Evolutionary conservation across 1,140 invertebrate genomes (phyloP).

Genomic region (Frieseomelitta varia): DNA sequence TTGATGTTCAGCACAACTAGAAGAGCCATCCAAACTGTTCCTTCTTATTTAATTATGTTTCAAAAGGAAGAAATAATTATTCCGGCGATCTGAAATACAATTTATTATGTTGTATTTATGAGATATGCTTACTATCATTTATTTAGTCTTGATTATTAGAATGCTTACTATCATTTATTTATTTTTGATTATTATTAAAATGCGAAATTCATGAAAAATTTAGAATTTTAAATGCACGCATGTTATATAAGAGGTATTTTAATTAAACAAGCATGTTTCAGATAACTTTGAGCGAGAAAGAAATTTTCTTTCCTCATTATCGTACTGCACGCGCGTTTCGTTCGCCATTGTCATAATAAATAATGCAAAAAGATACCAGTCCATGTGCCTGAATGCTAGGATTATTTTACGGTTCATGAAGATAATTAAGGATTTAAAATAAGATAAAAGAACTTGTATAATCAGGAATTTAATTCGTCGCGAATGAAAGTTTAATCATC

Average conservation of each 20-base stretch:
- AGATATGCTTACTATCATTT: background rate
- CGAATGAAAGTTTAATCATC: too few relatives aligned
- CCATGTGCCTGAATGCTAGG: background rate
- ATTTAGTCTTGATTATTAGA: background rate
- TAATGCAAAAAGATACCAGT: background rate
- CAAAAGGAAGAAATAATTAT: background rate
- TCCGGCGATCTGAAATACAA: background rate
- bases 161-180: background rate
- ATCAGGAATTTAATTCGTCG: background rate
- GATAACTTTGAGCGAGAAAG: background rate
- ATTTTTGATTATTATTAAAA: background rate
- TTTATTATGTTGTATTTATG: background rate
- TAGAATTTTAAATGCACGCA: too few relatives aligned
- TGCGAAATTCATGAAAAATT: background rate
- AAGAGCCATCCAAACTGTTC: too few relatives aligned
- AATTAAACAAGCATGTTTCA: background rate
- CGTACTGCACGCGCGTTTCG: background rate
- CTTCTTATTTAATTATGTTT: background rate
- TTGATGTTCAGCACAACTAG: background rate
- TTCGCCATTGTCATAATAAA: background rate
- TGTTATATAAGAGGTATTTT: too few relatives aligned
- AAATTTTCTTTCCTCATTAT: constrained; percentile 21
- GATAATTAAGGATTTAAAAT: background rate
- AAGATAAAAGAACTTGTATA: background rate
- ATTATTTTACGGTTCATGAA: background rate